Evolutionary conservation across 2,113 vertebrate species (phyloP).

Genomic region (Nibea coibor): DNA sequence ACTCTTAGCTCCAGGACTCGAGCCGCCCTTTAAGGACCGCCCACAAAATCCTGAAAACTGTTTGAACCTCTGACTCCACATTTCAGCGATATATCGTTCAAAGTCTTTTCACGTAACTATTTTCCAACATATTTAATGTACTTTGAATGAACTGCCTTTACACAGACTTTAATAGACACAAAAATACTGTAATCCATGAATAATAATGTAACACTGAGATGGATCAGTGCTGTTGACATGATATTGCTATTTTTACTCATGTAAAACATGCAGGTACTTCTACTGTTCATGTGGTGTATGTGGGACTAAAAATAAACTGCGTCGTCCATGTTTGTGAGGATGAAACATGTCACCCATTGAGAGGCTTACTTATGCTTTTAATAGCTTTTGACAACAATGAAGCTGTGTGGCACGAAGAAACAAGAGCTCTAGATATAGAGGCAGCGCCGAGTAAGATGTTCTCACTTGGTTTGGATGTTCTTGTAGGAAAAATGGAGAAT

Average conservation of each 20-base stretch:
- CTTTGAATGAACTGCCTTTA: too few relatives aligned
- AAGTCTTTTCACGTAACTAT: too few relatives aligned
- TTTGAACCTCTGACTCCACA: too few relatives aligned
- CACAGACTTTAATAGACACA: too few relatives aligned
- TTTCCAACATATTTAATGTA: too few relatives aligned
- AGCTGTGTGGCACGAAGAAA: not conserved
- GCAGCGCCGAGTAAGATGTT: not conserved
- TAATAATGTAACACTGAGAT: not conserved
- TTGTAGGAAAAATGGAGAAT: not conserved
- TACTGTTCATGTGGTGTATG: not conserved
- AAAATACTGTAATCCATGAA: not conserved
- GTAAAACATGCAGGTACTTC: not conserved
- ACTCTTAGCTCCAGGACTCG: too few relatives aligned
- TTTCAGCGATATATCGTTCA: too few relatives aligned
- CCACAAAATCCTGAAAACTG: too few relatives aligned
- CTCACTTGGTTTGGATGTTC: not conserved
- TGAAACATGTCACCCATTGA: not conserved
- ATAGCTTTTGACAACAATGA: not conserved
- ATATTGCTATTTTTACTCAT: not conserved
- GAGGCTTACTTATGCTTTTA: not conserved
- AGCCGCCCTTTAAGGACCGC: too few relatives aligned
- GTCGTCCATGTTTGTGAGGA: not conserved
- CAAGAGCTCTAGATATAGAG: too few relatives aligned
- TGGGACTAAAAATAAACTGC: not conserved
- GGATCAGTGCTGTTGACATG: not conserved